These are phyloP conservation scores for Xylota segnis DNA, from an alignment of 2,888 invertebrate species.

Conservation along the genomic window DNA sequence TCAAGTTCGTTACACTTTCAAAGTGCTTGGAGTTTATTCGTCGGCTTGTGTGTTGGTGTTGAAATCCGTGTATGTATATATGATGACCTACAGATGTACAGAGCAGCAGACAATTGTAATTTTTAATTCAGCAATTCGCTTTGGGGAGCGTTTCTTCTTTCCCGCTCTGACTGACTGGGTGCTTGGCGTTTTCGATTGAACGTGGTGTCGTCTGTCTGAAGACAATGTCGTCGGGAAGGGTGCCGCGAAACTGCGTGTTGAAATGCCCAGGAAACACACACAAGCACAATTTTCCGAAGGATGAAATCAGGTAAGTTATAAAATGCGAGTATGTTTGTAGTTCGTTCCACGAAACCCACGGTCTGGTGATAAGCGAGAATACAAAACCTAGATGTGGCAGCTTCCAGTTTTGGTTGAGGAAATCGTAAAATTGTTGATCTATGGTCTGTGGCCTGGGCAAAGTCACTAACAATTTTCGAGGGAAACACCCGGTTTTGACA, in stretches of 20 bases:
- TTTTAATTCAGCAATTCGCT: slow-evolving; percentile 4
- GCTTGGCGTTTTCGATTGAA: neutral
- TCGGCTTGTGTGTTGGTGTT: slow-evolving; percentile 28
- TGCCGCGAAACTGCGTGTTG: slow-evolving; percentile 31
- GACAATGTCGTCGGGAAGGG: slow-evolving; percentile 2
- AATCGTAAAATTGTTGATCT: neutral
- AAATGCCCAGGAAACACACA: slow-evolving; percentile 12
- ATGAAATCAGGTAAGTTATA: slow-evolving; percentile 57
- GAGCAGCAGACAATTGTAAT: slow-evolving; percentile 17
- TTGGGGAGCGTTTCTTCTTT: slow-evolving; percentile 11
- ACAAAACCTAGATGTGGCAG: neutral
- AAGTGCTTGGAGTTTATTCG: neutral
- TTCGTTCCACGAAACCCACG: neutral
- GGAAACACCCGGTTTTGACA: no score
- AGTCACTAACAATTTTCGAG: no score
- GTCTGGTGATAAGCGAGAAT: neutral
- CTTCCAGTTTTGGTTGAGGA: neutral
- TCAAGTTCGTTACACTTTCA: neutral
- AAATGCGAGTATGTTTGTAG: neutral
- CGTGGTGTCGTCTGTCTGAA: neutral
- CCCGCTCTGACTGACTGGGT: slow-evolving; percentile 16
- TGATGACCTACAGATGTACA: neutral
- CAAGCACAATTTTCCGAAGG: slow-evolving; percentile 53
- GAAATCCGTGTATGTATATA: slow-evolving; percentile 5
- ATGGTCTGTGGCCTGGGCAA: no score